phyloP scores from a whole-genome alignment of 2,113 vertebrate species.

The Plectropomus leopardus region DNA sequence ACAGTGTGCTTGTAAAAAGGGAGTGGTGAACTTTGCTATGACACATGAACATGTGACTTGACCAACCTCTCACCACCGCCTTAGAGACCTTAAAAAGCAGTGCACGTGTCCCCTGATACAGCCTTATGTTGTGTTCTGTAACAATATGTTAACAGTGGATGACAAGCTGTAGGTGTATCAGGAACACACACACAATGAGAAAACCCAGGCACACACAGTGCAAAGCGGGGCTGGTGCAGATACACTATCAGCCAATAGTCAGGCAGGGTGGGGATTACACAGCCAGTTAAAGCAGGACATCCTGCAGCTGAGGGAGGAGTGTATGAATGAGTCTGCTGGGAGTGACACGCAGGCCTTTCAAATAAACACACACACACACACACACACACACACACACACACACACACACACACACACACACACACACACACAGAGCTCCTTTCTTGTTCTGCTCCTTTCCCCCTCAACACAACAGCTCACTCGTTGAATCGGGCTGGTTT shows the following conservation, averaged over 20 bases:
- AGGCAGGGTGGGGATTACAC: conserved; percentile 28
- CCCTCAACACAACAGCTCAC: neutral
- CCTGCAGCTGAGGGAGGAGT: conserved; percentile 32
- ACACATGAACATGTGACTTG: conserved; percentile 10
- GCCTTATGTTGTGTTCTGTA: neutral
- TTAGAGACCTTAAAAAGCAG: neutral
- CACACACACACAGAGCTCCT: neutral
- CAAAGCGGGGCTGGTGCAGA: neutral
- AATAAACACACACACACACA: neutral
- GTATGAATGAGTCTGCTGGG: conserved; percentile 9
- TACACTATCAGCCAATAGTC: conserved; percentile 15
- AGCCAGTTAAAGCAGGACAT: conserved; percentile 45
- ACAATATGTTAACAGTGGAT: neutral
- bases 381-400: neutral
- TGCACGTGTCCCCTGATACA: neutral
- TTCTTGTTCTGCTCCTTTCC: neutral
- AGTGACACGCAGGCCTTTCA: conserved; percentile 19
- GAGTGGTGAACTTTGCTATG: neutral
- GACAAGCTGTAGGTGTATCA: conserved; percentile 20
- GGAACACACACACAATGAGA: neutral
- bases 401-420: neutral
- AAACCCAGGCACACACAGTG: no score
- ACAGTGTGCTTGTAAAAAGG: neutral
- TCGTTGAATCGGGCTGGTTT: neutral
- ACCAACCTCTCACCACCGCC: neutral